These are phyloP conservation scores for Coregonus ussuriensis DNA, from an alignment of 2,797 vertebrate genomes.

Conservation along the genomic window DNA sequence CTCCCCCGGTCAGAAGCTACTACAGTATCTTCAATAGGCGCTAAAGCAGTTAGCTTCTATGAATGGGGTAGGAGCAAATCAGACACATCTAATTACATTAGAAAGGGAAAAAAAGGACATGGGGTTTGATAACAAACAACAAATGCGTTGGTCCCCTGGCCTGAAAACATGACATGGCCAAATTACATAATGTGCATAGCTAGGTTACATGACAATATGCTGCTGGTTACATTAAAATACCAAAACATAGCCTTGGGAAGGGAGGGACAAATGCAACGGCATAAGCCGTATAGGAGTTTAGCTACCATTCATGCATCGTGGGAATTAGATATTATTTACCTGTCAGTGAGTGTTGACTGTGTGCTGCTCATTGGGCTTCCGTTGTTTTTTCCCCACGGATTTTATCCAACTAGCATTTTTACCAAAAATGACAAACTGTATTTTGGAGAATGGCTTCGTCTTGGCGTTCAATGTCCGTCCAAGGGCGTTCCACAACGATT, in stretches of 20 bases:
- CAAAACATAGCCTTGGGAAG: not conserved
- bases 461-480: slow-evolving; percentile 17
- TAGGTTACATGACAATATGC: not conserved
- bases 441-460: slow-evolving; percentile 16
- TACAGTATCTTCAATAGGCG: too few species aligned
- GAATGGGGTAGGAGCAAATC: not conserved
- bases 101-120: not conserved
- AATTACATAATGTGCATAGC: not conserved
- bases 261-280: not conserved
- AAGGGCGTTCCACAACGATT: slow-evolving; percentile 14
- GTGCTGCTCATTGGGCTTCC: slow-evolving; percentile 93
- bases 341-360: slow-evolving; percentile 93
- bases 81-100: not conserved
- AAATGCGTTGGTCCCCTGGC: not conserved
- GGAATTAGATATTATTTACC: slow-evolving; percentile 67
- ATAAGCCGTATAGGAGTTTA: not conserved
- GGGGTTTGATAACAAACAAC: not conserved
- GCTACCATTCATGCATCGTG: not conserved
- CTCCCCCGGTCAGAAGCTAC: too few species aligned
- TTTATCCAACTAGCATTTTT: slow-evolving; percentile 85
- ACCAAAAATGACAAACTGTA: slow-evolving; percentile 28
- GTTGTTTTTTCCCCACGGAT: slow-evolving; percentile 67
- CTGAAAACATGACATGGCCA: not conserved
- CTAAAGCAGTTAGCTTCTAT: too few species aligned
- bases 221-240: not conserved